Base-by-base conservation (phyloP, 2,797 vertebrate genomes). In the Lates japonicus region DNA sequence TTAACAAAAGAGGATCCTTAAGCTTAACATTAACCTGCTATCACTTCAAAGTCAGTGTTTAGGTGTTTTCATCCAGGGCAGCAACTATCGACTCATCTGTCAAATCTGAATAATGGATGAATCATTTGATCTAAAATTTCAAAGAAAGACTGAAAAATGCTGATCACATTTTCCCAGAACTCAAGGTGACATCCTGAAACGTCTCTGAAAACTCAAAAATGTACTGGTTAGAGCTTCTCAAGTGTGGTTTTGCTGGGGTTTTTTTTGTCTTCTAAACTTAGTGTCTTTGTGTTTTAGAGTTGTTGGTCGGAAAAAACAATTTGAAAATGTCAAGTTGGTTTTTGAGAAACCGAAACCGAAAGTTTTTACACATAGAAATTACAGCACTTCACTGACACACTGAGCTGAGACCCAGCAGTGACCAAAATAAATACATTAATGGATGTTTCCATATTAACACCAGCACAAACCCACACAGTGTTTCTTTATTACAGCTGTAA, bases 401-500 rank as follows among this genome's bases (percentile, higher is more conserved):
- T 39, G 37, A 73, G 68, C 63, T 49, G 10, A 54, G 51, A 29
- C 51, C 22, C 51, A 9, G 39, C 68, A 39, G 35, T 58, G 6
- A 58, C n/a, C 42, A 31, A n/a, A 44, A 20, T 17, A 19, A 57
- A 66, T 54, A 29, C 25, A 52, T 52, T 11, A 54, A 29, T 29
- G 12, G 25, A 54, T 54, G 52, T 22, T 22, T 29, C 52, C 13
- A 16, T 54, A 44, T 67, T 44, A 20, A 75, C 9, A 37, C 37
- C 59, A 63, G 29, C 58, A 49, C 42, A 35, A 52, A 49, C 59
- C 65, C 71, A 81, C 67, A 54, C 52, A 57, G 11, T 49, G 55
- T 37, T 29, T 39, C 35, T 58, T 55, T 25, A 54, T 54, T 33
- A 58, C 42, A 52, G 44, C 31, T 54, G 22, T 29, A 25, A 25